Percentiles rank a stretch among this genome's conserved stretches.
These are phyloP conservation scores for Netelia inedita DNA, from an alignment of 2,888 invertebrate species.

Conservation along the genomic window DNA sequence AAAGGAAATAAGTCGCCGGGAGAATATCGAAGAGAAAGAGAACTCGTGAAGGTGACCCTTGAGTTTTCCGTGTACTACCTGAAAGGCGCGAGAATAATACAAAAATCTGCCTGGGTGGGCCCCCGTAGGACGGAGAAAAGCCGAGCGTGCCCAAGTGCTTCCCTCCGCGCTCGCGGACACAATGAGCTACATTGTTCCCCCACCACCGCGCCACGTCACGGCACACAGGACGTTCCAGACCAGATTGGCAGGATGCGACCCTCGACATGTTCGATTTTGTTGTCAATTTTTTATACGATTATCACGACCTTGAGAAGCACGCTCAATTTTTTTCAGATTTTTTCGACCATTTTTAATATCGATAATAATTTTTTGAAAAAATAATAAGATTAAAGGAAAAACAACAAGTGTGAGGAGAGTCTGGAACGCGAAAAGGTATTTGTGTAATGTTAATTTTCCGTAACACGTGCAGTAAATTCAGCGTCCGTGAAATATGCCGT, in stretches of 20 bases:
- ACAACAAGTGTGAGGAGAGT: no score
- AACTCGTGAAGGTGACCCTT: neutral
- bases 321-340: no score
- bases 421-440: neutral
- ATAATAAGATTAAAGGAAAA: no score
- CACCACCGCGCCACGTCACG: constrained; percentile 39
- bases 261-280: no score
- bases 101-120: constrained; percentile 64
- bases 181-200: constrained; percentile 60
- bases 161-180: constrained; percentile 39
- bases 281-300: no score
- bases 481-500: constrained; percentile 48
- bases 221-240: constrained; percentile 8
- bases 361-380: no score
- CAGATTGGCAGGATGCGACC: no score
- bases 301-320: no score
- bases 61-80: constrained; percentile 29
- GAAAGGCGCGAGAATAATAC: constrained; percentile 9
- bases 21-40: neutral
- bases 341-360: no score
- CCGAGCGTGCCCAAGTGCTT: constrained; percentile 48
- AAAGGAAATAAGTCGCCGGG: neutral
- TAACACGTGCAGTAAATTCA: neutral
- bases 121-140: constrained; percentile 54
- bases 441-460: constrained; percentile 8